Evolutionary conservation across 2,113 vertebrate genomes (phyloP).

Genomic region (Pelobates fuscus): DNA sequence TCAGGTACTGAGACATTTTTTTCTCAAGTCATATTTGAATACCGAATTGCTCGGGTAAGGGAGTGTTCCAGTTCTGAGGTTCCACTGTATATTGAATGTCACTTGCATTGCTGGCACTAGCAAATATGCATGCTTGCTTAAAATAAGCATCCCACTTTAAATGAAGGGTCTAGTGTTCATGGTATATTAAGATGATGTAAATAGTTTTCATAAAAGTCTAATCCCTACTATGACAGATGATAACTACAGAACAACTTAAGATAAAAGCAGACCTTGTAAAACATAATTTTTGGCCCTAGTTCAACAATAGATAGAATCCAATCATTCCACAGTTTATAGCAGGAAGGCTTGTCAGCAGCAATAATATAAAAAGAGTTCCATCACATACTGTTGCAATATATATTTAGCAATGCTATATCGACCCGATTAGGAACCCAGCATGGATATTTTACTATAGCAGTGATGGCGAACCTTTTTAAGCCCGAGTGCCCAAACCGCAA

Average conservation of each 20-base stretch:
- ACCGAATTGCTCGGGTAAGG: too few relatives aligned
- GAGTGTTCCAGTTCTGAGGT: not conserved
- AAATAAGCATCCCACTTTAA: slow-evolving; percentile 16
- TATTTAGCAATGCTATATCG: too few relatives aligned
- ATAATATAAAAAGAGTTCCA: not conserved
- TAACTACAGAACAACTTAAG: not conserved
- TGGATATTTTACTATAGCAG: too few relatives aligned
- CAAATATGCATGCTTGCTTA: not conserved
- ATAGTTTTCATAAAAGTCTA: not conserved
- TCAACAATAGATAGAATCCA: not conserved
- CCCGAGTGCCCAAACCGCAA: too few relatives aligned
- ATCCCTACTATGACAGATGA: not conserved
- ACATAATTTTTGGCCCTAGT: not conserved
- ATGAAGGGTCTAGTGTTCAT: not conserved
- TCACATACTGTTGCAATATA: not conserved
- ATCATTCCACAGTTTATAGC: too few relatives aligned
- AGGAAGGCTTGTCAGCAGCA: not conserved
- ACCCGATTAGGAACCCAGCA: too few relatives aligned
- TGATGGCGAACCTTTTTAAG: too few relatives aligned
- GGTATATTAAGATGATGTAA: slow-evolving; percentile 1
- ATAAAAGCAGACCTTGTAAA: not conserved
- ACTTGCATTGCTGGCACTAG: not conserved
- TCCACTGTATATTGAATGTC: not conserved
- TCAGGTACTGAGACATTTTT: too few relatives aligned
- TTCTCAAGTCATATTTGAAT: too few relatives aligned